These are phyloP conservation scores for Parasteatoda tepidariorum DNA, from an alignment of 1,140 invertebrate species.

Conservation along the genomic window DNA sequence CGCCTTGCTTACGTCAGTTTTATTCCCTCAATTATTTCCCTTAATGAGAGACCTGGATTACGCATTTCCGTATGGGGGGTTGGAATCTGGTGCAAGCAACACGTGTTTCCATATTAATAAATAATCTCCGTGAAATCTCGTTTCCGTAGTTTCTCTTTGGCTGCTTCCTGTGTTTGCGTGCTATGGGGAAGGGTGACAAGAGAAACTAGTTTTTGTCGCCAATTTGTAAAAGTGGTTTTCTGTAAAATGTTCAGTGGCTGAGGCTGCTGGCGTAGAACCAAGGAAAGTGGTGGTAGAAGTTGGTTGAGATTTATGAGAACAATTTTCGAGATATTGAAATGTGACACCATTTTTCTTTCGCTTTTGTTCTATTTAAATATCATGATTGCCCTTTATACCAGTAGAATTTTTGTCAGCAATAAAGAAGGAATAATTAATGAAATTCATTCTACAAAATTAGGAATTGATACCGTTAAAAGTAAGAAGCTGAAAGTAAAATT, in stretches of 20 bases:
- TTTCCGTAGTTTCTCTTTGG: slow-evolving; percentile 4
- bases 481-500: no score
- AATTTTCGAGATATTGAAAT: no score
- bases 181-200: neutral
- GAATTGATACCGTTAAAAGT: no score
- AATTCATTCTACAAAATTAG: no score
- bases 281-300: no score
- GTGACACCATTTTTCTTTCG: no score
- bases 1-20: slow-evolving; percentile 8
- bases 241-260: neutral
- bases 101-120: slow-evolving; percentile 47
- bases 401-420: no score
- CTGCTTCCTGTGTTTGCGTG: slow-evolving; percentile 29
- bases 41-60: slow-evolving; percentile 38
- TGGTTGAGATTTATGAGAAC: no score
- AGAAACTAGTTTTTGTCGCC: neutral
- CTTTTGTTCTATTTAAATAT: no score
- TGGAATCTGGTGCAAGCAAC: neutral
- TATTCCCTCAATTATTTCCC: slow-evolving; percentile 30
- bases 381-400: no score
- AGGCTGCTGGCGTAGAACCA: no score
- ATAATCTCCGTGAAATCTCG: slow-evolving; percentile 4
- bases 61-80: slow-evolving; percentile 17
- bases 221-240: neutral
- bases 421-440: no score